Percentiles rank a stretch among this genome's conserved stretches.
These are phyloP conservation scores for Drosophila subpulchrella DNA, from an alignment of 1,140 invertebrate genomes.

Conservation along the genomic window DNA sequence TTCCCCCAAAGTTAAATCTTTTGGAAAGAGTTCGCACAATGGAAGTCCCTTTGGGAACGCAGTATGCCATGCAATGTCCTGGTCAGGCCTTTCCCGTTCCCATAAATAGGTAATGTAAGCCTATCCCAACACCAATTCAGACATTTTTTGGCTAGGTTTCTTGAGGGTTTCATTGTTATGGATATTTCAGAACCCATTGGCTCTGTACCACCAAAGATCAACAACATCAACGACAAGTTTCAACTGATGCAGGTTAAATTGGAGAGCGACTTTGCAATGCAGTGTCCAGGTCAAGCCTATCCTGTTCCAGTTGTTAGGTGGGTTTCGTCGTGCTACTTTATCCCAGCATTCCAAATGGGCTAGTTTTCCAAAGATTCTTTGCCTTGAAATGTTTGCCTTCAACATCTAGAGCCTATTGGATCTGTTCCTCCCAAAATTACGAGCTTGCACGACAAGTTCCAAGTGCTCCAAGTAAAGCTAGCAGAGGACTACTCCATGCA, in stretches of 20 bases:
- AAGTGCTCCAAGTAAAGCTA: constrained; percentile 86
- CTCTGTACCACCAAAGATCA: constrained; percentile 88
- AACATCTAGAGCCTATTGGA: constrained; percentile 88
- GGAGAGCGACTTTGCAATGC: constrained; percentile 86
- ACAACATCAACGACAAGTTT: constrained; percentile 85
- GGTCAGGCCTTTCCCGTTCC: constrained; percentile 89
- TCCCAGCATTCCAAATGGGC: constrained; percentile 22
- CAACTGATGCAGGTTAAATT: constrained; percentile 86
- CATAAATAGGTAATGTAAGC: constrained; percentile 87
- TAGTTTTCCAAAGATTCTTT: not conserved
- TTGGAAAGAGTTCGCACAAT: constrained; percentile 86
- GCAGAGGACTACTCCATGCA: constrained; percentile 86
- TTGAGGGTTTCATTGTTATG: not conserved
- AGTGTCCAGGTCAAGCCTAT: constrained; percentile 88
- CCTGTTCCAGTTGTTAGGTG: constrained; percentile 89
- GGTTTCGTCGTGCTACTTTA: constrained; percentile 30
- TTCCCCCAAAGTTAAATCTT: constrained; percentile 85
- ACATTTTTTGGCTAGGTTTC: not conserved
- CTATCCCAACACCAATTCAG: constrained; percentile 52
- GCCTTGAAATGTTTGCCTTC: not conserved
- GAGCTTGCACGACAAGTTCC: constrained; percentile 86
- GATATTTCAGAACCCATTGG: constrained; percentile 88
- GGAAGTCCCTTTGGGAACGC: constrained; percentile 85
- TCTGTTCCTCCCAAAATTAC: constrained; percentile 88
- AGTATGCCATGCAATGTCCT: constrained; percentile 87